phyloP scores from a whole-genome alignment of 2,113 vertebrate species.

The Hipposideros armiger region DNA sequence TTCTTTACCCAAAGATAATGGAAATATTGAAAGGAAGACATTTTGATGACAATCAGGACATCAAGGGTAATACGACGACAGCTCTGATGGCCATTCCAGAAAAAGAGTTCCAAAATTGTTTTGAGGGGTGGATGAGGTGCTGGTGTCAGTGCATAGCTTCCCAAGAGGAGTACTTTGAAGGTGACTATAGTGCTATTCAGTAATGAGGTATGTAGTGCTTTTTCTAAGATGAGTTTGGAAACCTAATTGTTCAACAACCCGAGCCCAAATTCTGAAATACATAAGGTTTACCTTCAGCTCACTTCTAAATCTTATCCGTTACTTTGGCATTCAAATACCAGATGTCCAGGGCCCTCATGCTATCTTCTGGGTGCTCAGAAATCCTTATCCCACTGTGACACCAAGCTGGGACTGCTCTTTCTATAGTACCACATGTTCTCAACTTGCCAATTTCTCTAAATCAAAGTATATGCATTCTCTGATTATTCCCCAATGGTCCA shows the following conservation, averaged over 20 bases:
- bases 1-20: too few relatives aligned
- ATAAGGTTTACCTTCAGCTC: neutral
- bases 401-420: neutral
- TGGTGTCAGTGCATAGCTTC: too few relatives aligned
- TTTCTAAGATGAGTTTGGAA: too few relatives aligned
- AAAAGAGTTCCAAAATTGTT: too few relatives aligned
- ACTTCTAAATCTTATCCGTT: neutral
- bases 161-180: too few relatives aligned
- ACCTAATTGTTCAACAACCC: neutral
- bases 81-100: too few relatives aligned
- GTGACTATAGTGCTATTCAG: too few relatives aligned
- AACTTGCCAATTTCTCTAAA: neutral
- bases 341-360: neutral
- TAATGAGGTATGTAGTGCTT: too few relatives aligned
- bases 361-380: neutral
- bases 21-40: too few relatives aligned
- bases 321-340: neutral
- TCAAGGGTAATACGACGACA: too few relatives aligned
- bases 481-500: neutral
- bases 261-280: neutral
- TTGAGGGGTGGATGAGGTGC: too few relatives aligned
- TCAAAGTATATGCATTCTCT: constrained; percentile 20
- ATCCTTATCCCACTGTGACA: neutral
- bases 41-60: too few relatives aligned
- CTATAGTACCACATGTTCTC: neutral